Percentiles rank a stretch among this genome's conserved stretches.
These are phyloP conservation scores for Larimichthys crocea DNA, from an alignment of 2,113 vertebrate species.

Conservation along the genomic window DNA sequence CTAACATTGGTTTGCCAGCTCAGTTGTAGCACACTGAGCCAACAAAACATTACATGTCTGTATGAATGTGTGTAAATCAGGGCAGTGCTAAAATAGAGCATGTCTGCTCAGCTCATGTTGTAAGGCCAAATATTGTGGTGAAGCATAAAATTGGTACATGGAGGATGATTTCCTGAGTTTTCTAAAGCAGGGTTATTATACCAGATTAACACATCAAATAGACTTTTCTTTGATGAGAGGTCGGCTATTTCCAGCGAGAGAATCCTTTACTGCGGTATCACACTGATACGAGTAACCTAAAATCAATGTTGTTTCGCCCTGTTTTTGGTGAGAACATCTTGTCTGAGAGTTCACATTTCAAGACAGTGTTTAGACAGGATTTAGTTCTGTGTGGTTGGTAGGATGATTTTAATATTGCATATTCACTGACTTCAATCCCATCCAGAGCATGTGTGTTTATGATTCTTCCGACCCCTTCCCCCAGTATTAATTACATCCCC, in stretches of 20 bases:
- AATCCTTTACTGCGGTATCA: not conserved
- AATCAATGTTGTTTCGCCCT: not conserved
- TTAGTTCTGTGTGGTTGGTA: not conserved
- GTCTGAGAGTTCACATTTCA: not conserved
- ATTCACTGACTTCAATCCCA: not conserved
- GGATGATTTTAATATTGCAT: conserved; percentile 20
- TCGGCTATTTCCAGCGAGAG: not conserved
- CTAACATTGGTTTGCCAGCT: not conserved
- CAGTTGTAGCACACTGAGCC: not conserved
- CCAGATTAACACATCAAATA: not conserved
- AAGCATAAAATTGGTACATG: not conserved
- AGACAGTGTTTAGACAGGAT: not conserved
- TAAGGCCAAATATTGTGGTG: not conserved
- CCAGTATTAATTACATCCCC: conserved; percentile 27
- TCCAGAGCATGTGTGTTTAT: not conserved
- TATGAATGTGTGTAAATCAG: not conserved
- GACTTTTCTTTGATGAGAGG: not conserved
- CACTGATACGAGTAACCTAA: not conserved
- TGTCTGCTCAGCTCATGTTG: conserved; percentile 1
- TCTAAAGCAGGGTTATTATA: not conserved
- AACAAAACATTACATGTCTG: not conserved
- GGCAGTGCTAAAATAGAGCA: not conserved
- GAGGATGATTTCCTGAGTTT: conserved; percentile 8
- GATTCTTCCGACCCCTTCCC: not conserved
- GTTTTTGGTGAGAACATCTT: not conserved